These are phyloP conservation scores for Eira barbara DNA, from an alignment of 2,113 vertebrate genomes.

Conservation along the genomic window DNA sequence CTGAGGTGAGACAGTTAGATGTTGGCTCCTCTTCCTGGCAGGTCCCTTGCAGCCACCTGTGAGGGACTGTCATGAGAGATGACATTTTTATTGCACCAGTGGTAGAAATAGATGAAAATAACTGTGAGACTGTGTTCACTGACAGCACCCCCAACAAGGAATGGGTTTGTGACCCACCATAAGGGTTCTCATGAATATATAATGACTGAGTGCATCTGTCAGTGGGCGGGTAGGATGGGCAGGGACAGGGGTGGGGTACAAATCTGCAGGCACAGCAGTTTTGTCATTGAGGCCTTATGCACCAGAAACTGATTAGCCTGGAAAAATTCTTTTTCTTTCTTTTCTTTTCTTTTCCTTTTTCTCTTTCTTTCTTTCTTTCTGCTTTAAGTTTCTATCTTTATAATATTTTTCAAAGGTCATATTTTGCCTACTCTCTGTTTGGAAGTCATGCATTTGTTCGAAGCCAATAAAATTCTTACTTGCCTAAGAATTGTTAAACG, in stretches of 20 bases:
- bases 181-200: not conserved
- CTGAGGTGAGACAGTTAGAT: too few species aligned
- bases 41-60: not conserved
- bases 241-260: fast-evolving
- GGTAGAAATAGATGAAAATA: not conserved
- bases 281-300: not conserved
- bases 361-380: too few species aligned
- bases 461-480: not conserved
- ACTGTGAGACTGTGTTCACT: not conserved
- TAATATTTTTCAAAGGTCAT: not conserved
- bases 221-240: fast-evolving
- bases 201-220: not conserved
- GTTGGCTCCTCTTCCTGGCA: not conserved
- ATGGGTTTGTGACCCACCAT: not conserved
- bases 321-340: not conserved
- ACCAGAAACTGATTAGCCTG: not conserved
- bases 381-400: not conserved
- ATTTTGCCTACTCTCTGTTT: not conserved
- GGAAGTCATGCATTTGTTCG: not conserved
- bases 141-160: fast-evolving
- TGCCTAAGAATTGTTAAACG: not conserved
- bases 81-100: not conserved
- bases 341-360: not conserved
- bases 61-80: not conserved
- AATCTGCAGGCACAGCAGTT: too few species aligned